Evolutionary conservation across 2,113 vertebrate species (phyloP).

Genomic region (Manacus vitellinus): DNA sequence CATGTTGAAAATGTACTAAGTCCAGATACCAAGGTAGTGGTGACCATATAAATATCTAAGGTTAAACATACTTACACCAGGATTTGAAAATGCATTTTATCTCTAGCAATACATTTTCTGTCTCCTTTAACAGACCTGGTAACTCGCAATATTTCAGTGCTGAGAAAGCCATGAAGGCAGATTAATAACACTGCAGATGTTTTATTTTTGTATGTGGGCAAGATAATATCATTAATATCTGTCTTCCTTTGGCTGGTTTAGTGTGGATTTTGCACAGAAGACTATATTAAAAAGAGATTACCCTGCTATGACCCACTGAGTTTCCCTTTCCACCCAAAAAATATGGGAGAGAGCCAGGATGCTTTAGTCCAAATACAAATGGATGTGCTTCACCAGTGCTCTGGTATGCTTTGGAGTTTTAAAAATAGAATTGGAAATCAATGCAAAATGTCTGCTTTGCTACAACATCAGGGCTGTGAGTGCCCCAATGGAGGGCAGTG

Average conservation of each 20-base stretch:
- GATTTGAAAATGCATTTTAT: background rate
- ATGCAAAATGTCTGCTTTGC: background rate
- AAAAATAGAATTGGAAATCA: background rate
- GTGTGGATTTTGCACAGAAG: conserved; percentile 27
- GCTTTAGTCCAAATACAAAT: background rate
- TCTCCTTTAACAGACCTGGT: background rate
- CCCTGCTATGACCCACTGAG: conserved; percentile 33
- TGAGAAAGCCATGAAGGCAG: background rate
- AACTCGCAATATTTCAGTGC: background rate
- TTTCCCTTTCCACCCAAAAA: conserved; percentile 54
- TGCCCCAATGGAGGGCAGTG: background rate
- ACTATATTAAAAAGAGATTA: conserved; percentile 66
- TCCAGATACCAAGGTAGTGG: background rate
- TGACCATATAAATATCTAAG: background rate
- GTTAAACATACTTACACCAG: background rate
- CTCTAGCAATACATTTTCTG: background rate
- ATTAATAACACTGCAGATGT: background rate
- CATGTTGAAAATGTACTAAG: background rate
- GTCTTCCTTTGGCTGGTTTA: background rate
- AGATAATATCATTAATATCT: conserved; percentile 56
- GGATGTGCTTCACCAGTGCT: conserved; percentile 32
- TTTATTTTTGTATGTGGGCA: conserved; percentile 18
- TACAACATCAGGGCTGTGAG: too few relatives aligned
- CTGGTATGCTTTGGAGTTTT: conserved; percentile 34
- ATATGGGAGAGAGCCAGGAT: background rate